These are phyloP conservation scores for Corythaeola cristata DNA, from an alignment of 2,113 vertebrate genomes.

Conservation along the genomic window DNA sequence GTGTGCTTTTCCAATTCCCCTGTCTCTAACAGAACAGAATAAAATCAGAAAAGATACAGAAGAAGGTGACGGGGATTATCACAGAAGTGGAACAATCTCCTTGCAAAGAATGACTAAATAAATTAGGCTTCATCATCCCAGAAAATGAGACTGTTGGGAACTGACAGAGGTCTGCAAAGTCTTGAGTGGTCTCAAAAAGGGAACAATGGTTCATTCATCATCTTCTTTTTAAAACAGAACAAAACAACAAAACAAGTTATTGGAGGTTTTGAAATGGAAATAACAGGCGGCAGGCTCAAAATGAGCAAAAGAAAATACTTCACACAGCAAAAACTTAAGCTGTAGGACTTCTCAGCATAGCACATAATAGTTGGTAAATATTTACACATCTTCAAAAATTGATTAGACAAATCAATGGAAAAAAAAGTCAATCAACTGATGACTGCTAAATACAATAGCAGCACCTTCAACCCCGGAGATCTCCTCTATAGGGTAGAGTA, in stretches of 20 bases:
- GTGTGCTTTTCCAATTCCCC: background rate
- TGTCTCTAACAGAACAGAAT: background rate
- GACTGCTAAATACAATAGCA: background rate
- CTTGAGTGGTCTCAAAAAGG: background rate
- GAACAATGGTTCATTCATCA: background rate
- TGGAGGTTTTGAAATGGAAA: background rate
- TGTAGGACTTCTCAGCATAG: background rate
- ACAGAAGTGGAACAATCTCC: background rate
- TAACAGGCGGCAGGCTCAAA: background rate
- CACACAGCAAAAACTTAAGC: background rate
- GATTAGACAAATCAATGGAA: background rate
- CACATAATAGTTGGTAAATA: background rate
- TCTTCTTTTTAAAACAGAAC: background rate
- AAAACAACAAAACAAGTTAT: background rate
- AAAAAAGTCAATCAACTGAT: background rate
- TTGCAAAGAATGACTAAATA: background rate
- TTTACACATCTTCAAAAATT: background rate
- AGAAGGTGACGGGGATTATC: background rate
- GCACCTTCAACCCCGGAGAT: background rate
- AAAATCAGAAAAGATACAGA: background rate
- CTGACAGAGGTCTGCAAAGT: background rate
- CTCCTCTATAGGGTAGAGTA: rapidly evolving
- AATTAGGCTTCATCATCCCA: background rate
- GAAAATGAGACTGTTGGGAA: background rate
- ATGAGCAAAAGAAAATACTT: background rate